These are phyloP conservation scores for Drosophila mulleri DNA, from an alignment of 2,888 invertebrate genomes.

Conservation along the genomic window DNA sequence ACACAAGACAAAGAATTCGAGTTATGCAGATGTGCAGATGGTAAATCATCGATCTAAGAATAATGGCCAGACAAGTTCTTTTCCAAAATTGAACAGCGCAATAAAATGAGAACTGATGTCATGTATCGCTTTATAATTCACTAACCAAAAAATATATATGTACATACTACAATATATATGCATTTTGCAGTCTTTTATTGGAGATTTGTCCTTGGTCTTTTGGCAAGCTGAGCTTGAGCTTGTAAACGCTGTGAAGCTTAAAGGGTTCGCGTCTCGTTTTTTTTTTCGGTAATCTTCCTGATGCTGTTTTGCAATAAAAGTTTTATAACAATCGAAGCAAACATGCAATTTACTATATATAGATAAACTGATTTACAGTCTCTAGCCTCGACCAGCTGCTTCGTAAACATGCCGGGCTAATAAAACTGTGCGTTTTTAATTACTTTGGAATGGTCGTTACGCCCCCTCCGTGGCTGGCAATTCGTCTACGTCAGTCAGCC, in stretches of 20 bases:
- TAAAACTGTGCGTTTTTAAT: constrained; percentile 65
- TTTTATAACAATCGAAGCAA: constrained; percentile 36
- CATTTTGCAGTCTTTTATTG: constrained; percentile 6
- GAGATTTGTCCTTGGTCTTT: constrained; percentile 26
- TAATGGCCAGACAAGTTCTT: constrained; percentile 15
- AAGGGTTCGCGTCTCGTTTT: constrained; percentile 23
- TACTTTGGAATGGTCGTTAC: constrained; percentile 56
- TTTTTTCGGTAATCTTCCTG: constrained; percentile 5
- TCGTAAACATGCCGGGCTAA: constrained; percentile 23
- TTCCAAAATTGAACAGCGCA: constrained; percentile 17
- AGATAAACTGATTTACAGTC: constrained; percentile 34
- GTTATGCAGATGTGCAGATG: constrained; percentile 19
- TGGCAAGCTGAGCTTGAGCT: not conserved
- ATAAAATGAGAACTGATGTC: constrained; percentile 39
- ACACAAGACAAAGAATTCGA: not conserved
- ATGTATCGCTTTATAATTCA: constrained; percentile 15
- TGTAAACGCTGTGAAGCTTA: constrained; percentile 4
- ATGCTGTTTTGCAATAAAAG: constrained; percentile 27
- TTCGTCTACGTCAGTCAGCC: constrained; percentile 73
- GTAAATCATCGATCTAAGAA: constrained; percentile 1
- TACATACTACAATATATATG: not conserved
- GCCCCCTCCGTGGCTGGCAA: constrained; percentile 61
- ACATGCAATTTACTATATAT: constrained; percentile 35
- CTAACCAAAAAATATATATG: not conserved
- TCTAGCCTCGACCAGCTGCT: constrained; percentile 11